Conservation (phyloP, 2,888 invertebrate species). For the Meloe dianella region DNA sequence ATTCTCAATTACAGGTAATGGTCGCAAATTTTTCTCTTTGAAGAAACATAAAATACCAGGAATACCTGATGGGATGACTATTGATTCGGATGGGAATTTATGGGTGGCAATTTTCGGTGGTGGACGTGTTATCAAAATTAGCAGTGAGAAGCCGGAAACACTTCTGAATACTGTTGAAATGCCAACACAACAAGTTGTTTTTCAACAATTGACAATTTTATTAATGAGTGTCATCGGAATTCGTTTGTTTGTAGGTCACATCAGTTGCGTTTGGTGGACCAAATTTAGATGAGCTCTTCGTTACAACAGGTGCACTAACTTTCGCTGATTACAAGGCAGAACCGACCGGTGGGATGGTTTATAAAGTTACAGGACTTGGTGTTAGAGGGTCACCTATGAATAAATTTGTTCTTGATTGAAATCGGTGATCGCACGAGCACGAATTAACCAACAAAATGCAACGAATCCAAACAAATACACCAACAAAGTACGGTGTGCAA, state of each 20-base stretch:
- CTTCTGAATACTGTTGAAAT: conserved; percentile 67
- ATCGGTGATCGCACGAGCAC: too few relatives aligned
- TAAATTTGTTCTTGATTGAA: not conserved
- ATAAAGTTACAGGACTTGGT: conserved; percentile 65
- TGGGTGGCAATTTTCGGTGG: conserved; percentile 80
- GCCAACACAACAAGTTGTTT: conserved; percentile 69
- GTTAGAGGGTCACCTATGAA: conserved; percentile 60
- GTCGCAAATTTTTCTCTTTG: conserved; percentile 66
- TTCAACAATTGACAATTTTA: too few relatives aligned
- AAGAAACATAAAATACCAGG: conserved; percentile 56
- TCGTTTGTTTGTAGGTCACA: conserved; percentile 63
- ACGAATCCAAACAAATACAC: too few relatives aligned
- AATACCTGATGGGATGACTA: conserved; percentile 69
- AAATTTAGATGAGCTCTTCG: conserved; percentile 68
- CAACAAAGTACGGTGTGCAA: too few relatives aligned
- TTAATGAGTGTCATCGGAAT: too few relatives aligned
- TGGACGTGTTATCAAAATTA: conserved; percentile 65
- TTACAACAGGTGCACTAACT: too few relatives aligned
- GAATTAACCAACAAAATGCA: too few relatives aligned
- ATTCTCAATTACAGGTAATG: conserved; percentile 62
- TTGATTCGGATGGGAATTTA: conserved; percentile 73
- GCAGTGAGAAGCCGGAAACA: conserved; percentile 62
- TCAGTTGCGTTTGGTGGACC: conserved; percentile 75
- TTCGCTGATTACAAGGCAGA: too few relatives aligned
- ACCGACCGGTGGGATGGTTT: conserved; percentile 65